Evolutionary conservation across 2,113 vertebrate genomes (phyloP).

Genomic region (Muntiacus muntjak): DNA sequence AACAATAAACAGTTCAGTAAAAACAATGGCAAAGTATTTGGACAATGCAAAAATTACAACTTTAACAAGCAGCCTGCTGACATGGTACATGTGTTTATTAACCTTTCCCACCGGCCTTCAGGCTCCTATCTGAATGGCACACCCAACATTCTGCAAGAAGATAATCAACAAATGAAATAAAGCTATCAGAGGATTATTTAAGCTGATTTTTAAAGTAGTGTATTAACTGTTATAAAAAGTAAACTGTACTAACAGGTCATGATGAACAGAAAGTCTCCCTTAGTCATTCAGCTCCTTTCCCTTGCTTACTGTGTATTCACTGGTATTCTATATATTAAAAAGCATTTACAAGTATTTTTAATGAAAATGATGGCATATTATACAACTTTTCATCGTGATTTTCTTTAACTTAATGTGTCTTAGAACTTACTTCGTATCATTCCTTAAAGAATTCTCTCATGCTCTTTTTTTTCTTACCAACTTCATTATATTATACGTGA

Average conservation of each 20-base stretch:
- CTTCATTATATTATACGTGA: neutral
- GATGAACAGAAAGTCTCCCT: neutral
- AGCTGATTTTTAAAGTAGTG: neutral
- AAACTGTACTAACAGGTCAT: neutral
- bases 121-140: neutral
- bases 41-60: slow-evolving; percentile 11
- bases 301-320: neutral
- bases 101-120: neutral
- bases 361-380: neutral
- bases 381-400: neutral
- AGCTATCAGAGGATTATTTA: neutral
- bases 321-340: neutral
- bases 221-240: neutral
- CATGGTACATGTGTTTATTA: neutral
- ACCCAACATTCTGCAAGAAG: neutral
- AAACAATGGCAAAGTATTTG: slow-evolving; percentile 2
- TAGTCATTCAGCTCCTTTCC: neutral
- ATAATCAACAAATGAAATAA: slow-evolving; percentile 22
- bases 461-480: neutral
- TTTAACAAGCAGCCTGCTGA: neutral
- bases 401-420: neutral
- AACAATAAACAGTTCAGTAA: neutral
- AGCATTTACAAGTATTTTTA: neutral
- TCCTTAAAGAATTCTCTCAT: slow-evolving; percentile 18
- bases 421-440: neutral